phyloP scores from a whole-genome alignment of 2,797 vertebrate genomes.

The Argentina silus region DNA sequence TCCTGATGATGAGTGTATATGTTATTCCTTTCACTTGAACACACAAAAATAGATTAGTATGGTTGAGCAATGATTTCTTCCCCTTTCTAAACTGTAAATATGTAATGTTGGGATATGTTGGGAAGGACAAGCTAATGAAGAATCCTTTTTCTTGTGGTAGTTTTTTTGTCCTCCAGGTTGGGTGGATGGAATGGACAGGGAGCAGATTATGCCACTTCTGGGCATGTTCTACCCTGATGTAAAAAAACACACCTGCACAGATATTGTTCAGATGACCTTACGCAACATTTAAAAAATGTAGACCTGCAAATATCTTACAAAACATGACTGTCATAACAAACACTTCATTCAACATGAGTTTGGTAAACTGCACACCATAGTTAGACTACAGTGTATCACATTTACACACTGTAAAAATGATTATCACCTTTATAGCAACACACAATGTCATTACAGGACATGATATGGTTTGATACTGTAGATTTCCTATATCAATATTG shows the following conservation, averaged over 20 bases:
- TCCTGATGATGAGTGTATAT: no score
- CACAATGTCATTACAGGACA: conserved; percentile 67
- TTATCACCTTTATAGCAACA: no score
- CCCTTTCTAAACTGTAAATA: background rate
- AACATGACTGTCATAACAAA: no score
- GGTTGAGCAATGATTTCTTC: no score
- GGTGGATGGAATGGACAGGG: conserved; percentile 49
- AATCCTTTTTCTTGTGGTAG: conserved; percentile 27
- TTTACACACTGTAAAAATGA: no score
- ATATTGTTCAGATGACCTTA: background rate
- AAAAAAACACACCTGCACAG: conserved; percentile 17
- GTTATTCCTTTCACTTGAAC: no score
- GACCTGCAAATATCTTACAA: background rate
- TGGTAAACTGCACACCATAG: conserved; percentile 23
- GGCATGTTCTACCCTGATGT: conserved; percentile 27
- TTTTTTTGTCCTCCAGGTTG: conserved; percentile 36
- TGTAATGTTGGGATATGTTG: background rate
- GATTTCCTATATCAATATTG: background rate
- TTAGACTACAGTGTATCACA: no score
- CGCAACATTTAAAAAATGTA: no score
- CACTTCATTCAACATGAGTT: no score
- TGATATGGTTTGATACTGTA: conserved; percentile 70
- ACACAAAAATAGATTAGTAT: background rate
- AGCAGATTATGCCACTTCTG: conserved; percentile 19
- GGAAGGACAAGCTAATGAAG: background rate